Evolutionary conservation across 2,113 vertebrate species (phyloP), one percentile per base, ranked within the genome.

Genomic region (Rallus limicola): DNA sequence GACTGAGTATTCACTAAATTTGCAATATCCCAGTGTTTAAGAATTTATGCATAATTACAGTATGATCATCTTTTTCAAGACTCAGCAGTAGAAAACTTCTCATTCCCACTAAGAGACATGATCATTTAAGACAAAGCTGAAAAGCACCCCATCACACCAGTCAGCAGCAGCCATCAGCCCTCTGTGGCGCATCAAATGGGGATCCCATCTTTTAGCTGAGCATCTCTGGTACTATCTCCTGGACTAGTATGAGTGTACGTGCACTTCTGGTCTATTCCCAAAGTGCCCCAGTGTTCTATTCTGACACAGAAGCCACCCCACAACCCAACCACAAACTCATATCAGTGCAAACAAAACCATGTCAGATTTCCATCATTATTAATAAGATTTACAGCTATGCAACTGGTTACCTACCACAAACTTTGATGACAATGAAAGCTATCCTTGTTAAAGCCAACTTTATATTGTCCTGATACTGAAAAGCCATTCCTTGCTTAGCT

Each of bases 191-290:
- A 68, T 5, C n/a, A 44, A 7, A n/a, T 4, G 25, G 38, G n/a
- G 28, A 31, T 6, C 46, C 4, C 9, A n/a, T 11, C 65, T 68
- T 50, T 25, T 11, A 63, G 17, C 12, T 31, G 14, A 74, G 9
- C 13, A 67, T 4, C 58, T 44, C 38, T 24, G 36, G 36, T 36
- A 13, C 62, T 9, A n/a, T 36, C 60, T 42, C 53, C 53, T 11
- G 10, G 8, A 17, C 29, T 11, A n/a, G 14, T 50, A 40, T 29
- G 14, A 67, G 2, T 2, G 6, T 2, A 34, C 2, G 0, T 5
- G 21, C 25, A 38, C 42, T 15, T 59, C 16, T 23, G 23, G 16
- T 69, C 56, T 42, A 26, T 20, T 44, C 82, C 33, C 76, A 36
- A 81, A 24, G 46, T 34, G 12, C 50, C 44, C 42, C 42, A 44